Evolutionary conservation across 2,113 vertebrate species (phyloP).

Genomic region (Amphilophus citrinellus): DNA sequence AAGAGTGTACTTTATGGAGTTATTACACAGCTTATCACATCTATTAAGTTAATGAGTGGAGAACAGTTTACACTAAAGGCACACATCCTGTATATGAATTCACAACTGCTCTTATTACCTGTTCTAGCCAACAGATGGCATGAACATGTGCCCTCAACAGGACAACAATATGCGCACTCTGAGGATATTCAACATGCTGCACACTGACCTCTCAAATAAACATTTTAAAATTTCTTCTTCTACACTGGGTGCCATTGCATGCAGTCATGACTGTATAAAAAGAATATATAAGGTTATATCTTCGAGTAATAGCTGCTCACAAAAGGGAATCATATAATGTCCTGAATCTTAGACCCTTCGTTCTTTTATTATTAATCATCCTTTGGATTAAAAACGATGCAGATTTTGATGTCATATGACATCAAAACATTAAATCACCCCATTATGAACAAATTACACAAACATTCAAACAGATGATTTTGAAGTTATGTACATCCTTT

Average conservation of each 20-base stretch:
- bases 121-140: constrained; percentile 59
- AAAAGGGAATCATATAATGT: neutral
- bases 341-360: neutral
- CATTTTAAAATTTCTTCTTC: neutral
- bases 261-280: neutral
- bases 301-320: neutral
- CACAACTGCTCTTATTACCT: constrained; percentile 37
- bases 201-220: too few relatives aligned
- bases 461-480: neutral
- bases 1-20: neutral
- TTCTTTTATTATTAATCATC: too few relatives aligned
- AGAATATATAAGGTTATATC: neutral
- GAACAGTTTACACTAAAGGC: neutral
- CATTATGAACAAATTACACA: neutral
- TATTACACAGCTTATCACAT: neutral
- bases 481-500: neutral
- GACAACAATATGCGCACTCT: neutral
- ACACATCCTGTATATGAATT: neutral
- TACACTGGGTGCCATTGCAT: neutral
- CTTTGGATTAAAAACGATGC: neutral
- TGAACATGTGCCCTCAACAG: constrained; percentile 29
- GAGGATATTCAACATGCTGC: neutral
- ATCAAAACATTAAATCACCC: neutral
- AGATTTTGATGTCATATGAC: neutral
- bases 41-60: neutral